phyloP scores from a whole-genome alignment of 2,888 invertebrate species.

The Quadriops clusia region DNA sequence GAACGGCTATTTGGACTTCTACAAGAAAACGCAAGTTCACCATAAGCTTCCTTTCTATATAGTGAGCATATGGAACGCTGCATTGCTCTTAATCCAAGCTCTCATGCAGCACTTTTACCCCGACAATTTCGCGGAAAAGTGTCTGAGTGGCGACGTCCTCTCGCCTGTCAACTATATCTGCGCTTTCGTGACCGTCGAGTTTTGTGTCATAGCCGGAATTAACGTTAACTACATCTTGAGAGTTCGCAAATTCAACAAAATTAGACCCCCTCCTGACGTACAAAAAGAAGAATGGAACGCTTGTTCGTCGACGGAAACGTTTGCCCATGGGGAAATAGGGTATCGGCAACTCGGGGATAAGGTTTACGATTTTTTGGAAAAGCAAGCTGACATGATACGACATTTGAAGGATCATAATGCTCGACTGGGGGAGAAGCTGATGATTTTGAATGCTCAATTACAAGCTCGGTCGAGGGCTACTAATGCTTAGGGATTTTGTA shows the following conservation, averaged over 20 bases:
- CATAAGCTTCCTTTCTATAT: slow-evolving; percentile 50
- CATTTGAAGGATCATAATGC: slow-evolving; percentile 57
- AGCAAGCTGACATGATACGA: slow-evolving; percentile 59
- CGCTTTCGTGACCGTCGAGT: slow-evolving; percentile 41
- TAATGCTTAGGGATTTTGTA: no score
- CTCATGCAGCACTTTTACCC: slow-evolving; percentile 46
- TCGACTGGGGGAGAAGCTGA: slow-evolving; percentile 51
- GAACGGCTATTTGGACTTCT: slow-evolving; percentile 57
- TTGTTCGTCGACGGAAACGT: slow-evolving; percentile 39
- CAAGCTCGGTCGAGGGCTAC: slow-evolving; percentile 22
- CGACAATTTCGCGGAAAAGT: slow-evolving; percentile 40
- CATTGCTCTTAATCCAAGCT: slow-evolving; percentile 43
- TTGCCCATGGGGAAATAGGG: slow-evolving; percentile 41
- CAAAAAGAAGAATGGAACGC: slow-evolving; percentile 47
- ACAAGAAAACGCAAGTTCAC: slow-evolving; percentile 47
- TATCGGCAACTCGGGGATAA: slow-evolving; percentile 38
- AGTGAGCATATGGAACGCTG: slow-evolving; percentile 50
- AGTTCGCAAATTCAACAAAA: slow-evolving; percentile 48
- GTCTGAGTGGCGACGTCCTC: slow-evolving; percentile 37
- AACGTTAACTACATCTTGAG: slow-evolving; percentile 45
- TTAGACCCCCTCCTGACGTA: slow-evolving; percentile 50
- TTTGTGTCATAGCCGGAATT: slow-evolving; percentile 37
- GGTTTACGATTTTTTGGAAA: slow-evolving; percentile 50
- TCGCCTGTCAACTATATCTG: slow-evolving; percentile 49
- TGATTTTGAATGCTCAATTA: slow-evolving; percentile 44